Conservation (phyloP, 92 coral and sea anemone species). For the Meandrina meandrites region DNA sequence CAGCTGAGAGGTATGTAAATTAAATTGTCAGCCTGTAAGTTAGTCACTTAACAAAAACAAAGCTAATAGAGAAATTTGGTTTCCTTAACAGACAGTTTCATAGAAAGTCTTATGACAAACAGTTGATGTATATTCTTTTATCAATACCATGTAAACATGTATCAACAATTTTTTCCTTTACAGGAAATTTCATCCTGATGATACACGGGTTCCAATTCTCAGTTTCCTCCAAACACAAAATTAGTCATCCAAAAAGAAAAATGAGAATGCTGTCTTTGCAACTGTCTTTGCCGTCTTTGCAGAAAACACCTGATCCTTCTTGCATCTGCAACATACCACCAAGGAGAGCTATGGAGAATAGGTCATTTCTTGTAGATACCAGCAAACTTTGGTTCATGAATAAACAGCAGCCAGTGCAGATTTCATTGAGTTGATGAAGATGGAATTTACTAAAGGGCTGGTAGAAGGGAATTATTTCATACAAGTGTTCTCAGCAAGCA, state of each 20-base stretch:
- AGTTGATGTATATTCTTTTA: too few species aligned
- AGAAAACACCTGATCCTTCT: slow-evolving; percentile 32
- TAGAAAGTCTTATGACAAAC: too few species aligned
- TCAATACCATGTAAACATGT: neutral
- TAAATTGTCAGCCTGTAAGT: neutral
- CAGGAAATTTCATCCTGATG: neutral
- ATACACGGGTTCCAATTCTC: neutral
- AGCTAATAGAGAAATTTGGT: neutral
- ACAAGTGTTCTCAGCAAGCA: slow-evolving; percentile 25
- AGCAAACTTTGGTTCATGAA: slow-evolving; percentile 41
- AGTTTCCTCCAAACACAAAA: neutral
- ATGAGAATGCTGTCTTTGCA: neutral
- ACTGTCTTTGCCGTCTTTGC: neutral
- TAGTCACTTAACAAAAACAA: neutral
- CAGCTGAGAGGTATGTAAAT: neutral
- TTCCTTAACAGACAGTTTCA: neutral
- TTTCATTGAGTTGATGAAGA: slow-evolving; percentile 42
- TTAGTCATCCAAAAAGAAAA: neutral
- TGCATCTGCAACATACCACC: slow-evolving; percentile 34
- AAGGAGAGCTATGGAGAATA: slow-evolving; percentile 36
- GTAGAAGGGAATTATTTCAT: slow-evolving; percentile 41
- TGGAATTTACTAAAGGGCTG: slow-evolving; percentile 41
- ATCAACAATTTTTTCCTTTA: neutral
- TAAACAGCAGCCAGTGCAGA: slow-evolving; percentile 51
- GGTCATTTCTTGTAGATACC: slow-evolving; percentile 45